Percentiles rank a stretch among this genome's conserved stretches.
Evolutionary conservation across 2,888 invertebrate species (phyloP).

Genomic region (Melieria omissa): DNA sequence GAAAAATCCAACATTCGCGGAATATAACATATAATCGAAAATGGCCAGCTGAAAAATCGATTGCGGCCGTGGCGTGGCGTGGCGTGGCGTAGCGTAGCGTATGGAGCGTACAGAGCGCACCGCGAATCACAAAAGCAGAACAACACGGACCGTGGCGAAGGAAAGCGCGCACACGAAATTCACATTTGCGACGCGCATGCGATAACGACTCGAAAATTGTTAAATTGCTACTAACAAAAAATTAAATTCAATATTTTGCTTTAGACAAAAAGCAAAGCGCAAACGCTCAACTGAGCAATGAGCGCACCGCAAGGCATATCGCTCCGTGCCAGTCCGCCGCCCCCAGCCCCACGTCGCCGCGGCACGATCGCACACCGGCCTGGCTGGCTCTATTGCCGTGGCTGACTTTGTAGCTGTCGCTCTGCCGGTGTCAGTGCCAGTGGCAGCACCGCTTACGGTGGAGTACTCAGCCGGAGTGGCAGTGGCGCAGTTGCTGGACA

Average conservation of each 20-base stretch:
- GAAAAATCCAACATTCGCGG: no score
- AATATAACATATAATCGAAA: no score
- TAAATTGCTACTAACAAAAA: slow-evolving; percentile 65
- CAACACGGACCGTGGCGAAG: slow-evolving; percentile 10
- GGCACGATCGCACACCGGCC: not conserved
- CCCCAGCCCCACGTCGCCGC: not conserved
- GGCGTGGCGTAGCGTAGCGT: not conserved
- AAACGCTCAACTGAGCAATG: slow-evolving; percentile 41
- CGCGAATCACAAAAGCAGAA: not conserved
- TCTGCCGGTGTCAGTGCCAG: no score
- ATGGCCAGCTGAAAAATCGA: no score
- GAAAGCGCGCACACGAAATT: slow-evolving; percentile 19
- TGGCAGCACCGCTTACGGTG: no score
- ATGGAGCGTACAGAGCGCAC: not conserved
- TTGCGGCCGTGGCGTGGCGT: no score
- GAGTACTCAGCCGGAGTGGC: no score
- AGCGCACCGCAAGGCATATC: slow-evolving; percentile 28
- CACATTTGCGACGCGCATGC: slow-evolving; percentile 60
- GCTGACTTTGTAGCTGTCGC: no score
- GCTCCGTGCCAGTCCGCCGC: slow-evolving; percentile 7
- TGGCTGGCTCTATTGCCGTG: not conserved
- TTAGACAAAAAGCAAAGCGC: slow-evolving; percentile 52
- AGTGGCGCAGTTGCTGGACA: no score
- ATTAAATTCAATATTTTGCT: slow-evolving; percentile 64
- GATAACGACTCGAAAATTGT: slow-evolving; percentile 66